Percentiles rank a stretch among this genome's conserved stretches.
Conservation (phyloP, 2,113 vertebrate species). For the Cyanoliseus patagonus region DNA sequence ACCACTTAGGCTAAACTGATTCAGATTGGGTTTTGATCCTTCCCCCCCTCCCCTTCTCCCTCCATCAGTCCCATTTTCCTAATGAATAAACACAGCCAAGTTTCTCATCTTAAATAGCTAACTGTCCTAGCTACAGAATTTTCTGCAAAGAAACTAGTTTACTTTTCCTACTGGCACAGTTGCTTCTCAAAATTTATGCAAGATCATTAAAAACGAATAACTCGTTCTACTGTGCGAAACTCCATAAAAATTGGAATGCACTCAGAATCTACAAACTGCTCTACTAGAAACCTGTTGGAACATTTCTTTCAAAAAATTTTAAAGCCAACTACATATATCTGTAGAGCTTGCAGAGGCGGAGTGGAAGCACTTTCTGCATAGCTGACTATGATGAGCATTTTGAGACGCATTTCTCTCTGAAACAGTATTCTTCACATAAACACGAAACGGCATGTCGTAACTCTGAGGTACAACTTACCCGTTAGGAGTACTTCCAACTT, state of each 20-base stretch:
- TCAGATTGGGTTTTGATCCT: not conserved
- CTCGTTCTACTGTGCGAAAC: not conserved
- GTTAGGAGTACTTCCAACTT: slow-evolving; percentile 88
- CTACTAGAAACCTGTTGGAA: not conserved
- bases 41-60: not conserved
- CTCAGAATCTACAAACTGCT: not conserved
- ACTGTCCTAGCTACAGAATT: not conserved
- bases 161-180: not conserved
- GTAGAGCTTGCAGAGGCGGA: not conserved
- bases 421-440: rapidly evolving
- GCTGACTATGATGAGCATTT: not conserved
- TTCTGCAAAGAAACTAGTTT: not conserved
- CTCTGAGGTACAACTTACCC: slow-evolving; percentile 77
- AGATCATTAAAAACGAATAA: not conserved
- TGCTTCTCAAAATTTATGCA: not conserved
- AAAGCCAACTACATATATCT: not conserved
- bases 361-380: not conserved
- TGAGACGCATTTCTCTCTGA: not conserved
- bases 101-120: not conserved
- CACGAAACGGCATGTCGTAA: not conserved
- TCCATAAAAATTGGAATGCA: not conserved
- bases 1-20: not conserved
- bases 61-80: not conserved
- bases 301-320: not conserved
- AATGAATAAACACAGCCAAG: not conserved